Conservation (phyloP, 2,797 vertebrate species). For the Neomorphus geoffroyi region DNA sequence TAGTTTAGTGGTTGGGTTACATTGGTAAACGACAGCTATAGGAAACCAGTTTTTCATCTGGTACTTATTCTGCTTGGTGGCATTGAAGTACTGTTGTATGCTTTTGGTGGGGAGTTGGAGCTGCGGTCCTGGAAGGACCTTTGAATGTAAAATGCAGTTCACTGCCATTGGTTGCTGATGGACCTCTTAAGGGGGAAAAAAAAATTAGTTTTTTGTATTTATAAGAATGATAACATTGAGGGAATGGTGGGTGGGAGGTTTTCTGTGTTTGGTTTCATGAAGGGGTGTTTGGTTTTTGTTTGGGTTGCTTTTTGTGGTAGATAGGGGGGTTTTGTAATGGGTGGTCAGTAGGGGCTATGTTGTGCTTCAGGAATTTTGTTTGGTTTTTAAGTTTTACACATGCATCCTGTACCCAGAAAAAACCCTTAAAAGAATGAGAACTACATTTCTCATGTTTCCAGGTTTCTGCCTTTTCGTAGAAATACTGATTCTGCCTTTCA, state of each 20-base stretch:
- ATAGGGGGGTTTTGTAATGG: background rate
- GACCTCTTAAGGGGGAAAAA: background rate
- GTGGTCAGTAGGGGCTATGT: background rate
- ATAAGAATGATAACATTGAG: background rate
- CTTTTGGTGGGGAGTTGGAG: background rate
- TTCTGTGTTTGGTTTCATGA: background rate
- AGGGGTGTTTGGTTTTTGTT: background rate
- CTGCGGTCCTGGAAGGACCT: background rate
- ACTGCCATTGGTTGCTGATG: background rate
- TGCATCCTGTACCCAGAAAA: background rate
- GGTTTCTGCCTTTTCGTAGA: background rate
- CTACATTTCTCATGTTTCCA: background rate
- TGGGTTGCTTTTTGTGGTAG: background rate
- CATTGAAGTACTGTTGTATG: fast-evolving
- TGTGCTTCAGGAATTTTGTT: background rate
- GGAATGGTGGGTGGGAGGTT: background rate
- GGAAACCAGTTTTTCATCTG: background rate
- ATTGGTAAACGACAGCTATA: background rate
- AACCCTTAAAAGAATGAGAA: background rate
- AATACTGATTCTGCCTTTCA: background rate
- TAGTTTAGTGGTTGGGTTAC: background rate
- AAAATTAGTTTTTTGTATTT: background rate
- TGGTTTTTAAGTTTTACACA: background rate
- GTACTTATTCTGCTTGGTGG: background rate
- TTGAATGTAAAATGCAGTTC: background rate